Percentiles rank a stretch among this genome's conserved stretches.
These are phyloP conservation scores for Maconellicoccus hirsutus DNA, from an alignment of 1,140 invertebrate species.

Conservation along the genomic window DNA sequence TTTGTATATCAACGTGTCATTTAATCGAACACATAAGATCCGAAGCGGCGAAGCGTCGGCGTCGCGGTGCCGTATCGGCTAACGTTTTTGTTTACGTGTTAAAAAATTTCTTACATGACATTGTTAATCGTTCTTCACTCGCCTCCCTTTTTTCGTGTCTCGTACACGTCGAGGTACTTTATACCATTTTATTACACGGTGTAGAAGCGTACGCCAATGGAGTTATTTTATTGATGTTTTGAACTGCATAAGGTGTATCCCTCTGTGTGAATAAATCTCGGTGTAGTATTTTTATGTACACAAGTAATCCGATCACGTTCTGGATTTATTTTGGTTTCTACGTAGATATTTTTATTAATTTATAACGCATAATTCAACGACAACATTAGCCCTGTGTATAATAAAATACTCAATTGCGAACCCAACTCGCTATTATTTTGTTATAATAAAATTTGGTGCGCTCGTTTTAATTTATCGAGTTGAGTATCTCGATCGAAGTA, in stretches of 20 bases:
- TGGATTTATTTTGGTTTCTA: background rate
- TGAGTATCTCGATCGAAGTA: background rate
- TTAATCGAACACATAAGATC: background rate
- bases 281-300: background rate
- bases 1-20: conserved; percentile 9
- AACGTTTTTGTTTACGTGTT: too few relatives aligned
- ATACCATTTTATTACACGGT: too few relatives aligned
- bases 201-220: too few relatives aligned
- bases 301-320: background rate
- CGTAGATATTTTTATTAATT: background rate
- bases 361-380: conserved; percentile 9
- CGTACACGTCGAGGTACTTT: too few relatives aligned
- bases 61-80: too few relatives aligned
- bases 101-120: too few relatives aligned
- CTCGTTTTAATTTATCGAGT: background rate
- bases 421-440: too few relatives aligned
- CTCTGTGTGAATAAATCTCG: background rate
- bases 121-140: too few relatives aligned
- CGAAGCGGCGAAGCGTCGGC: too few relatives aligned
- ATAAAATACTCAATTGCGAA: background rate
- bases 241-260: too few relatives aligned
- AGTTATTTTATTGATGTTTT: too few relatives aligned
- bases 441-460: background rate
- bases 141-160: too few relatives aligned
- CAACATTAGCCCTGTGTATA: background rate